These are phyloP conservation scores for Chorisops tibialis DNA, from an alignment of 2,888 invertebrate species.

Conservation along the genomic window DNA sequence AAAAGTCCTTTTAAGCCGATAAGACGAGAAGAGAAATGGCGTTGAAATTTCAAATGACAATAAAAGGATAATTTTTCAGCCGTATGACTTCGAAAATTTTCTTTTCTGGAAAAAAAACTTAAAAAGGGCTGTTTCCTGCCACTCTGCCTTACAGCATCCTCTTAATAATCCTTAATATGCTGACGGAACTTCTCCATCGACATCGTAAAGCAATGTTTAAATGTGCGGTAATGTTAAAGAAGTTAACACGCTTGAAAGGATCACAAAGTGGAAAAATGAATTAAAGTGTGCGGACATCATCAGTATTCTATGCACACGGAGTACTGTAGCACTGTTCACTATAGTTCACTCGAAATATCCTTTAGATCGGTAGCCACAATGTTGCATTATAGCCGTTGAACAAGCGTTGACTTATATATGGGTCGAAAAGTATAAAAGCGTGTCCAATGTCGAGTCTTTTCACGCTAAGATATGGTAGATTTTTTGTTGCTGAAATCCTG, in stretches of 20 bases:
- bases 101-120: too few species aligned
- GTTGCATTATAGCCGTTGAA: not conserved
- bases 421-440: not conserved
- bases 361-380: too few species aligned
- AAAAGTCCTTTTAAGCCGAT: conserved; percentile 28
- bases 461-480: too few species aligned
- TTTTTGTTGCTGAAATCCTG: too few species aligned
- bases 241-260: not conserved
- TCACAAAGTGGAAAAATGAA: conserved; percentile 2
- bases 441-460: not conserved
- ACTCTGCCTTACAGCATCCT: too few species aligned
- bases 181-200: too few species aligned
- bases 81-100: conserved; percentile 8
- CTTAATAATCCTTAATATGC: too few species aligned
- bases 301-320: not conserved
- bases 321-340: too few species aligned
- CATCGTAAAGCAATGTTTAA: too few species aligned
- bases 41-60: conserved; percentile 12
- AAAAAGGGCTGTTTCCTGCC: too few species aligned
- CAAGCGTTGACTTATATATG: not conserved
- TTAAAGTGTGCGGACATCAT: not conserved
- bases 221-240: not conserved
- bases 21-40: conserved; percentile 22
- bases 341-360: too few species aligned
- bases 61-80: conserved; percentile 26